Conservation (phyloP, 37 sponge, comb jelly and placozoan species). For the Beroe ovata region DNA sequence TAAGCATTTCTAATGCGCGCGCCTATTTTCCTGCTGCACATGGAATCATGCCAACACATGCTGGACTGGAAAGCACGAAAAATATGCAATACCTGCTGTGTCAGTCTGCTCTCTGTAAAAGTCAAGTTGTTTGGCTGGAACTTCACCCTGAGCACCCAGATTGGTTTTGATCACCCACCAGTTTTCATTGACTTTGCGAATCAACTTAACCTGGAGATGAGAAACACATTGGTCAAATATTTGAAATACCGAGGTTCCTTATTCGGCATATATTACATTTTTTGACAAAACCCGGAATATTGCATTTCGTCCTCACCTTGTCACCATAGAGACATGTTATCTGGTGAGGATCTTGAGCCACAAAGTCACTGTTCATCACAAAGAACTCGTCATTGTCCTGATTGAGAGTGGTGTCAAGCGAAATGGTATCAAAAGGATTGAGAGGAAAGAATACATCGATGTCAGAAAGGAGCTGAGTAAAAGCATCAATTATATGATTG, state of each 20-base stretch:
- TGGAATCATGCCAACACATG: too few relatives aligned
- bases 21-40: too few relatives aligned
- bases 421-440: too few relatives aligned
- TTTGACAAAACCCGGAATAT: too few relatives aligned
- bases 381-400: slow-evolving; percentile 15
- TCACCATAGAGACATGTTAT: slow-evolving; percentile 31
- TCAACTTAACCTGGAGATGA: slow-evolving; percentile 7
- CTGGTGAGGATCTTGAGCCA: slow-evolving; percentile 22
- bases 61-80: too few relatives aligned
- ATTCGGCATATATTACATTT: too few relatives aligned
- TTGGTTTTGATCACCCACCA: slow-evolving; percentile 45
- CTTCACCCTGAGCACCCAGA: slow-evolving; percentile 24
- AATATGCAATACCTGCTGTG: not conserved
- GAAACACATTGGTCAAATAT: too few relatives aligned
- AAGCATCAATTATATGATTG: too few relatives aligned
- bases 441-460: not conserved
- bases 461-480: not conserved
- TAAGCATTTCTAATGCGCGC: slow-evolving; percentile 28
- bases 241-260: too few relatives aligned
- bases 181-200: slow-evolving; percentile 17
- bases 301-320: slow-evolving; percentile 61
- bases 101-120: not conserved
- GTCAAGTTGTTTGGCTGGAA: slow-evolving; percentile 61
- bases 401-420: too few relatives aligned
- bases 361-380: slow-evolving; percentile 46